A percentile compares a stretch with the other conserved stretches of the same genome.
Conservation (phyloP, 1,140 invertebrate genomes). For the Saccostrea cuccullata region DNA sequence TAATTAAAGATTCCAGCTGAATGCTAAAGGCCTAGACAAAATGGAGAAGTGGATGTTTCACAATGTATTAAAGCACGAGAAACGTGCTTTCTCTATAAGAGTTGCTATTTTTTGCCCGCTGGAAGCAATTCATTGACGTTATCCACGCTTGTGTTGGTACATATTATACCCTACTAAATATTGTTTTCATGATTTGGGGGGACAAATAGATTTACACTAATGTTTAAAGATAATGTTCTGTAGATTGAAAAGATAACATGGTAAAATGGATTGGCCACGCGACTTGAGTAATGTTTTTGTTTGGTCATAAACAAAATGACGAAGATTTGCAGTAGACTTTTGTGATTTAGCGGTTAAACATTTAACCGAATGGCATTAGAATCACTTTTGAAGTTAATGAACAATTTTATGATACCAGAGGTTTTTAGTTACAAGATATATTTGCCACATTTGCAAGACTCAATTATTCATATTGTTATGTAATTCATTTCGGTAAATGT, state of each 20-base stretch:
- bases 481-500: not conserved
- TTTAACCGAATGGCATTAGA: slow-evolving; percentile 2
- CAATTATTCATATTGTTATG: slow-evolving; percentile 28
- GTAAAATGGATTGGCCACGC: slow-evolving; percentile 29
- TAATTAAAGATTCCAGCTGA: slow-evolving; percentile 1
- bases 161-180: slow-evolving; percentile 23
- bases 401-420: slow-evolving; percentile 12
- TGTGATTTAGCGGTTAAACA: not conserved
- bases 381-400: slow-evolving; percentile 14
- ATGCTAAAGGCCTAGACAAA: not conserved
- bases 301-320: not conserved
- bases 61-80: not conserved
- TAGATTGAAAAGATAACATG: slow-evolving; percentile 36
- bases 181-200: slow-evolving; percentile 18
- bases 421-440: slow-evolving; percentile 22
- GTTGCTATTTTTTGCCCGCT: not conserved
- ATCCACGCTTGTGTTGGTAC: not conserved
- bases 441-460: slow-evolving; percentile 27
- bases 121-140: not conserved
- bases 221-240: slow-evolving; percentile 33
- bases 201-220: slow-evolving; percentile 20
- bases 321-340: not conserved
- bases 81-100: not conserved
- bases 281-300: slow-evolving; percentile 29
- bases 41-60: not conserved